Conservation (phyloP, 2,113 vertebrate genomes). For the Apodemus sylvaticus region DNA sequence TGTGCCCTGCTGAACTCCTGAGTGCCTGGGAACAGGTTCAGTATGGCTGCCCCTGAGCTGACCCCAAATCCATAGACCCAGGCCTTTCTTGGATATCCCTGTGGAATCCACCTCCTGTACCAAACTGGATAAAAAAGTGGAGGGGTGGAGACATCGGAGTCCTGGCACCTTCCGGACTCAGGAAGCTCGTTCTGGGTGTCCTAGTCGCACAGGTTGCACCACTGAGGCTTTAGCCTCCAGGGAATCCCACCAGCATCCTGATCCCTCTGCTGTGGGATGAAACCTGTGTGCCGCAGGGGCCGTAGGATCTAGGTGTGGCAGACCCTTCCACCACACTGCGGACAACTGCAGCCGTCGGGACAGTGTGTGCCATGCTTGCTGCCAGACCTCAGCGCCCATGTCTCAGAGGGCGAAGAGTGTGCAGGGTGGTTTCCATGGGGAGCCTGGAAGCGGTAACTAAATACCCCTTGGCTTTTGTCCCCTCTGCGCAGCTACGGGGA, state of each 20-base stretch:
- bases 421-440: neutral
- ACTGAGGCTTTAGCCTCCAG: neutral
- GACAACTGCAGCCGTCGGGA: neutral
- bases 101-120: neutral
- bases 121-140: neutral
- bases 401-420: neutral
- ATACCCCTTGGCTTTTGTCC: fast-evolving
- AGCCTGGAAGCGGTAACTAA: neutral
- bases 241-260: neutral
- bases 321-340: neutral
- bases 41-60: neutral
- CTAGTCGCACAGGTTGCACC: fast-evolving
- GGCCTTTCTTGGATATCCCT: neutral
- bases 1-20: neutral
- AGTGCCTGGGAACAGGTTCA: neutral
- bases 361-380: neutral
- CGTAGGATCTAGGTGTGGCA: neutral
- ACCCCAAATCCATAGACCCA: neutral
- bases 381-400: neutral
- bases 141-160: neutral
- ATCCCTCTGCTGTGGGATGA: neutral
- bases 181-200: too few relatives aligned
- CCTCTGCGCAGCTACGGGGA: neutral
- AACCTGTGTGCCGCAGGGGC: too few relatives aligned
- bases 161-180: neutral